Evolutionary conservation across 2,888 invertebrate species (phyloP), one percentile per base, ranked within the genome.

Genomic region (Epinotia ramella): DNA sequence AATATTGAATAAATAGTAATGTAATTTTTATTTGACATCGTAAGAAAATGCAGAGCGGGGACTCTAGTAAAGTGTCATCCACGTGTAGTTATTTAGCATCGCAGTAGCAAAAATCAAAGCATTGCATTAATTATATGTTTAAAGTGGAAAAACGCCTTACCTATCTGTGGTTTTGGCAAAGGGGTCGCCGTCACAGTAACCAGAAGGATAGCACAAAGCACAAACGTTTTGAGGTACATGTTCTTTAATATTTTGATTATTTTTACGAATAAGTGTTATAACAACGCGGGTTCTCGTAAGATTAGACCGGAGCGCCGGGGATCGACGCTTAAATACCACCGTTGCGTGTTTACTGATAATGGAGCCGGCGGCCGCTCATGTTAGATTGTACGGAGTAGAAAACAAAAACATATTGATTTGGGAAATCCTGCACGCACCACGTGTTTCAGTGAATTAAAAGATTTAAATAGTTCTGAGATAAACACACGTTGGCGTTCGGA

Each of bases 281-380:
- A 44, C 67, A 44, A 9, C 13, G 46, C 56, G 62, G n/a, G 60
- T 44, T 71, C 62, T 56, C 44, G 33, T n/a, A 28, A 62, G 62
- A 62, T 76, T 71, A 44, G 63, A 62, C 53, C 67, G 67, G 60
- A 18, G 66, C 72, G 57, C 13, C 24, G 60, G 20, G 28, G 56
- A 46, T 18, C n/a, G 18, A 67, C 33, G 71, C 59, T 76, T 76
- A 76, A 72, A 76, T 76, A 76, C 71, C 63, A 76, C 71, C 62
- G 24, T 9, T 18, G 40, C 13, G 57, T 59, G 62, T 20, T 44
- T 62, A 71, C 49, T 49, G 75, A 66, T 75, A 75, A 66, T 49
- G 12, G 65, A 46, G 56, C 12, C 60, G 33, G 28, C 65, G n/a
- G 20, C 40, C n/a, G 65, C 12, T 69, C 33, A 16, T 33, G 49